Conservation (phyloP, 2,113 vertebrate species). For the Apistogramma diplotaenia region DNA sequence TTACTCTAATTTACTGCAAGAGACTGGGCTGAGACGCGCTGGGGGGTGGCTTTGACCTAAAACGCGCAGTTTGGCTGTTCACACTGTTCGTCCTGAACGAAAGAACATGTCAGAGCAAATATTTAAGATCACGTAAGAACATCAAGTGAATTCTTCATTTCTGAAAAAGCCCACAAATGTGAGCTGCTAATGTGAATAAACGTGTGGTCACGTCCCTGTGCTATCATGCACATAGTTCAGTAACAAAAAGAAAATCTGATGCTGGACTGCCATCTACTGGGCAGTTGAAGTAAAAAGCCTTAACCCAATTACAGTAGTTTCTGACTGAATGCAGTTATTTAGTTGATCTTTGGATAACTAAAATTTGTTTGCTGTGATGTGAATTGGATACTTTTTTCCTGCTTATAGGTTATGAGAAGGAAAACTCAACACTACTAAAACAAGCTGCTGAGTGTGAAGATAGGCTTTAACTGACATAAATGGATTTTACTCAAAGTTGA, state of each 20-base stretch:
- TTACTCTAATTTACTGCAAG: not conserved
- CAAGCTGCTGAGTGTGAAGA: not conserved
- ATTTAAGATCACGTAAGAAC: not conserved
- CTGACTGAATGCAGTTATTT: not conserved
- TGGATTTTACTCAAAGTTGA: not conserved
- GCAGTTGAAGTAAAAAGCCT: not conserved
- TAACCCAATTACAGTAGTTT: not conserved
- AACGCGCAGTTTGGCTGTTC: not conserved
- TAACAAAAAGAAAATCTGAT: not conserved
- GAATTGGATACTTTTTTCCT: too few species aligned
- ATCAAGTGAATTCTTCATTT: not conserved
- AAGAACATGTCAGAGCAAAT: not conserved
- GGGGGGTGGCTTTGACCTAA: not conserved
- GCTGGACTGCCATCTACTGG: constrained; percentile 44
- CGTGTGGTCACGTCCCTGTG: not conserved
- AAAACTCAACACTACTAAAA: not conserved
- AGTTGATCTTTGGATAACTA: not conserved
- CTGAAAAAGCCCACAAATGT: too few species aligned
- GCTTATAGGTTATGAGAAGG: not conserved
- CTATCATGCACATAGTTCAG: not conserved
- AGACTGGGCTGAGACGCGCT: not conserved
- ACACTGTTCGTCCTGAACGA: not conserved
- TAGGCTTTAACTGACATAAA: not conserved
- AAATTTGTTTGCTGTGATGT: too few species aligned
- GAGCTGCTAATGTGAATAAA: not conserved